Percentiles rank a stretch among this genome's conserved stretches.
Conservation (phyloP, 2,888 invertebrate genomes). For the Xestobium rufovillosum region DNA sequence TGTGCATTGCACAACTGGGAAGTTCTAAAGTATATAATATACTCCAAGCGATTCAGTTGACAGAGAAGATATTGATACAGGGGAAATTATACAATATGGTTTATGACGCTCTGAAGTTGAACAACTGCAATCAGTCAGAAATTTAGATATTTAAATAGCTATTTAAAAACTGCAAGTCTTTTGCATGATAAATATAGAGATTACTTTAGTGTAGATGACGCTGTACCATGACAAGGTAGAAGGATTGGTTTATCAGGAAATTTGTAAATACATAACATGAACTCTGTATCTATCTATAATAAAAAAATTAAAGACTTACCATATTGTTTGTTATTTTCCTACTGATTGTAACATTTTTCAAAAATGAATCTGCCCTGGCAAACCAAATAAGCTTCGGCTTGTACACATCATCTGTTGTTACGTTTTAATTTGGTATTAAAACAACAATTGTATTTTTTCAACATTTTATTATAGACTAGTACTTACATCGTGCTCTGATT, state of each 20-base stretch:
- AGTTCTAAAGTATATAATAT: slow-evolving; percentile 19
- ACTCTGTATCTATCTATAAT: slow-evolving; percentile 15
- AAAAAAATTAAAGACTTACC: slow-evolving; percentile 9
- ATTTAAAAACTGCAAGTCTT: slow-evolving; percentile 14
- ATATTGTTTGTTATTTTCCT: slow-evolving; percentile 24
- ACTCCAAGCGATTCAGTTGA: slow-evolving; percentile 17
- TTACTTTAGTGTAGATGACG: slow-evolving; percentile 14
- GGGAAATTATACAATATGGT: slow-evolving; percentile 11
- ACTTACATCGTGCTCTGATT: too few relatives aligned
- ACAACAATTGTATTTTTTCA: too few relatives aligned
- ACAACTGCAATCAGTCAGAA: slow-evolving; percentile 9
- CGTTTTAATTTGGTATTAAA: too few relatives aligned
- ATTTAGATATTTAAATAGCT: slow-evolving; percentile 14
- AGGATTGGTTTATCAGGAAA: slow-evolving; percentile 1
- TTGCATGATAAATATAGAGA: slow-evolving; percentile 15
- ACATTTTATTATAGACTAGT: too few relatives aligned
- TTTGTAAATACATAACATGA: slow-evolving; percentile 18
- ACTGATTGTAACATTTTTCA: slow-evolving; percentile 33
- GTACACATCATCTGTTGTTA: slow-evolving; percentile 29
- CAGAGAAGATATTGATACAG: slow-evolving; percentile 17
- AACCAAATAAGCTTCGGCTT: slow-evolving; percentile 33
- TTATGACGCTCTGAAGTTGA: slow-evolving; percentile 9
- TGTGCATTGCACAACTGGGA: slow-evolving; percentile 20
- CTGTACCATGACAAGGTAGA: slow-evolving; percentile 21
- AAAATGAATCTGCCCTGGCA: slow-evolving; percentile 36